Evolutionary conservation across 2,797 vertebrate genomes (phyloP), one percentile per base, ranked within the genome.

Genomic region (Tauraco hartlaubi): DNA sequence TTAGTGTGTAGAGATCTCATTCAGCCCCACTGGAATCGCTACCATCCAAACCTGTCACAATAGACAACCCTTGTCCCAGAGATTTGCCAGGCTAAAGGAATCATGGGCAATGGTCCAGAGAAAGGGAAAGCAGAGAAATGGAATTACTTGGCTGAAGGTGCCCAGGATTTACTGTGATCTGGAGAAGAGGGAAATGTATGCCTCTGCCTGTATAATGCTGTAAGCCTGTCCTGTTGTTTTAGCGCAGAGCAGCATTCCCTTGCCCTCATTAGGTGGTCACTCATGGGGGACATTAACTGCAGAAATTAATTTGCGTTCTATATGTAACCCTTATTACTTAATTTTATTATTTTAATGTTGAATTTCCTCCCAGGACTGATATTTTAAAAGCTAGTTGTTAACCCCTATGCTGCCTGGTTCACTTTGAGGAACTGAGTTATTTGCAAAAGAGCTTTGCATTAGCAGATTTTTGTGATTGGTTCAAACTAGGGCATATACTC

Each of bases 41-140:
- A 58, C 61, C 31, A 64, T 89, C 59, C 73, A 93, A 92, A 89
- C 61, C 69, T 79, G 44, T 85, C 77, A 64, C 73, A 95, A 92
- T 46, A 92, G 71, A 94, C 77, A 82, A 9, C 35, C 26, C 74
- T 85, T 89, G 78, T 89, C 75, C 52, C 61, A 90, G 63, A 87
- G 84, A 87, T 93, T 89, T 91, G 19, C 74, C 52, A 75, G 61
- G 63, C 86, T 92, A 85, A 85, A 94, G 86, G 93, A 95, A 91
- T 93, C 48, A 85, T 62, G 64, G 91, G 54, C 81, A 94, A n/a
- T 85, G 63, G 78, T 91, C 80, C 91, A 92, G 68, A 80, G 72
- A 85, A 94, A 91, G 64, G 81, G 61, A 83, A 37, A 88, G 68
- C 52, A 68, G 81, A 92, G 67, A 91, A 96, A 89, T 58, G n/a